phyloP scores from a whole-genome alignment of 2,888 invertebrate genomes.

The Cerastoderma edule region DNA sequence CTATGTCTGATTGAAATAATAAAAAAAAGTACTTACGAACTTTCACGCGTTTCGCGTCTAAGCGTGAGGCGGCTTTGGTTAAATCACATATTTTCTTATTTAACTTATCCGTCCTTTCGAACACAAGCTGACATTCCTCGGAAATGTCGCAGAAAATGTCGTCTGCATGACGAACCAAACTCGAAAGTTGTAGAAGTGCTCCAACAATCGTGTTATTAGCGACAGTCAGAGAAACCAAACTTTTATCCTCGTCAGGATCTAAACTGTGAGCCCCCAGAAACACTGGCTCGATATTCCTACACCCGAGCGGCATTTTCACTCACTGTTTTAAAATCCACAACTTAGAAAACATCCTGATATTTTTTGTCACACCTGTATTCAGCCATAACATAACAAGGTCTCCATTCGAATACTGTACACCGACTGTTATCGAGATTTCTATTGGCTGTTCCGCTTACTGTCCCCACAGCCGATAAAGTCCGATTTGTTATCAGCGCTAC shows the following conservation, averaged over 20 bases:
- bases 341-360: slow-evolving; percentile 37
- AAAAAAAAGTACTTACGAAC: slow-evolving; percentile 74
- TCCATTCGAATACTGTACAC: slow-evolving; percentile 30
- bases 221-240: slow-evolving; percentile 64
- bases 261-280: slow-evolving; percentile 69
- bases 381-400: slow-evolving; percentile 28
- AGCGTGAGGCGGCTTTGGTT: slow-evolving; percentile 57
- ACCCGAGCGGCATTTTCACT: slow-evolving; percentile 71
- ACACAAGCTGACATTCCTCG: slow-evolving; percentile 77
- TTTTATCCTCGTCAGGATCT: slow-evolving; percentile 59
- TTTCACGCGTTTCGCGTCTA: slow-evolving; percentile 75
- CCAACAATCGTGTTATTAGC: slow-evolving; percentile 74
- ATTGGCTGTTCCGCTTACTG: slow-evolving; percentile 16
- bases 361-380: slow-evolving; percentile 24
- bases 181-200: slow-evolving; percentile 76
- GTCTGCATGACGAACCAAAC: slow-evolving; percentile 78
- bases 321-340: slow-evolving; percentile 31
- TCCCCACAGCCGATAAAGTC: background rate
- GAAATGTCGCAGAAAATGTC: slow-evolving; percentile 79
- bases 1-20: too few relatives aligned
- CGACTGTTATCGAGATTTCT: background rate
- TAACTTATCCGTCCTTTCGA: slow-evolving; percentile 72
- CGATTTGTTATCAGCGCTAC: background rate
- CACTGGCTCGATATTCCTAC: slow-evolving; percentile 70
- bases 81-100: slow-evolving; percentile 58